These are phyloP conservation scores for Hepsetus odoe DNA, from an alignment of 2,113 vertebrate species.

Conservation along the genomic window DNA sequence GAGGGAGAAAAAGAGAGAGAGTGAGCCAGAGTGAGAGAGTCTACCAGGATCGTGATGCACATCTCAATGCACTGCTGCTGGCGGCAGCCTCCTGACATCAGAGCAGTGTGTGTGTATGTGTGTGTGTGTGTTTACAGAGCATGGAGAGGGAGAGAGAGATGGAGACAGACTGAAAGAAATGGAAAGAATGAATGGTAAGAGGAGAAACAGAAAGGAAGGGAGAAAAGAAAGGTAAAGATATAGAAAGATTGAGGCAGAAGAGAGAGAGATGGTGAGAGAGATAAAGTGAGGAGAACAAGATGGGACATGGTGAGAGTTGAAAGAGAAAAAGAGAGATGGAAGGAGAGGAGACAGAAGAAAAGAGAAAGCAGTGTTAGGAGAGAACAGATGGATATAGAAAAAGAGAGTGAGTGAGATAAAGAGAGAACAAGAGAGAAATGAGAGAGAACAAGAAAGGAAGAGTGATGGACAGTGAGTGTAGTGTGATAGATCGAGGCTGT, in stretches of 20 bases:
- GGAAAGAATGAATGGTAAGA: background rate
- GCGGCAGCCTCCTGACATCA: conserved; percentile 30
- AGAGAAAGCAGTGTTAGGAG: conserved; percentile 15
- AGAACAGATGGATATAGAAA: background rate
- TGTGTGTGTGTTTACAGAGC: conserved; percentile 53
- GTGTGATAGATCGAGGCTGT: background rate
- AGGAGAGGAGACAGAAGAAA: background rate
- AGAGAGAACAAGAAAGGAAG: conserved; percentile 25
- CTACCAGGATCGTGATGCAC: conserved; percentile 73
- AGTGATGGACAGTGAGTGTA: background rate
- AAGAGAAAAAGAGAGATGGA: conserved; percentile 10
- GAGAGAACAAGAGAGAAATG: background rate
- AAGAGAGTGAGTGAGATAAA: background rate
- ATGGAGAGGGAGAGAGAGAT: conserved; percentile 20
- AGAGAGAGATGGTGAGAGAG: background rate
- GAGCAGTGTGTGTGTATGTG: conserved; percentile 28
- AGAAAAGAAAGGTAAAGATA: background rate
- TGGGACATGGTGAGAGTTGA: background rate
- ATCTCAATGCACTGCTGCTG: conserved; percentile 68
- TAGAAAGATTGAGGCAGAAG: background rate
- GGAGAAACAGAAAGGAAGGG: background rate
- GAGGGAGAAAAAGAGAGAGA: conserved; percentile 10
- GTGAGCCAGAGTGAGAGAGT: conserved; percentile 38
- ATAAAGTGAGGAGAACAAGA: background rate
- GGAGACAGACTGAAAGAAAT: conserved; percentile 45